Percentiles rank a stretch among this genome's conserved stretches.
These are phyloP conservation scores for Mactra quadrangularis DNA, from an alignment of 1,140 invertebrate genomes.

Conservation along the genomic window DNA sequence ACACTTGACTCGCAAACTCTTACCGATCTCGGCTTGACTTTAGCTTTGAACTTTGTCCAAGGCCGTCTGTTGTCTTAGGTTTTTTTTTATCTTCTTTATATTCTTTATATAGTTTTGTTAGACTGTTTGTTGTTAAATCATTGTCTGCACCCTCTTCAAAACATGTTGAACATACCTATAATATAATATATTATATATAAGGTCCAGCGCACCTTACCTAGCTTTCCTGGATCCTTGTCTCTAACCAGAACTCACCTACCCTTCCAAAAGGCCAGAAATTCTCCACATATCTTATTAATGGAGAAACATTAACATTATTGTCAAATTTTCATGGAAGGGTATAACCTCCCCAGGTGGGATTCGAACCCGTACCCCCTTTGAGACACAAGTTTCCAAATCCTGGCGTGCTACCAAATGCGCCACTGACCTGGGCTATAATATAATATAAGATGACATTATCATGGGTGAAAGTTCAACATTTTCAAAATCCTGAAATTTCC, in stretches of 20 bases:
- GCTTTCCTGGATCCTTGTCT: too few relatives aligned
- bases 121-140: constrained; percentile 59
- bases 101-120: constrained; percentile 60
- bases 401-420: too few relatives aligned
- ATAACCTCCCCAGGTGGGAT: too few relatives aligned
- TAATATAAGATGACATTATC: background rate
- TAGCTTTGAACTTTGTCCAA: constrained; percentile 2
- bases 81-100: constrained; percentile 29
- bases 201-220: too few relatives aligned
- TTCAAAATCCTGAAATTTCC: too few relatives aligned
- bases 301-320: background rate
- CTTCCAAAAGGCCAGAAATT: too few relatives aligned
- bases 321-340: too few relatives aligned
- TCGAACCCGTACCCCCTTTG: too few relatives aligned
- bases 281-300: background rate
- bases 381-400: too few relatives aligned
- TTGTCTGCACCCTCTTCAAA: constrained; percentile 72
- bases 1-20: too few relatives aligned
- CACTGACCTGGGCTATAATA: background rate
- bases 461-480: too few relatives aligned
- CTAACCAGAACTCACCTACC: too few relatives aligned
- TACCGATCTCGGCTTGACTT: constrained; percentile 66
- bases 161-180: constrained; percentile 74
- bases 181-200: constrained; percentile 33
- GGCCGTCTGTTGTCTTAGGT: background rate